These are phyloP conservation scores for Elmis aenea DNA, from an alignment of 2,888 invertebrate genomes.

Conservation along the genomic window DNA sequence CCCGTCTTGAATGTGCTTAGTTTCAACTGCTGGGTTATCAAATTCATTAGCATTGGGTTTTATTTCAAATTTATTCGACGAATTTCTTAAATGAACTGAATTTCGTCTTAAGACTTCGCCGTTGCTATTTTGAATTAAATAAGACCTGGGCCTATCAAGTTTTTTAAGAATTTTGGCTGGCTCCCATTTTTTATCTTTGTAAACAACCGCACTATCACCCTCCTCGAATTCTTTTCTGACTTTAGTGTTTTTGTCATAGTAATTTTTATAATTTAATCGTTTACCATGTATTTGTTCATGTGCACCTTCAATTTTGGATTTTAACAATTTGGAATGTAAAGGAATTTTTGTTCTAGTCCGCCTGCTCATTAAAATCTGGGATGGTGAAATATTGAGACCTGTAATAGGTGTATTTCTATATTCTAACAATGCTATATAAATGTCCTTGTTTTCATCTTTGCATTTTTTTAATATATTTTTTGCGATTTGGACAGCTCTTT, in stretches of 20 bases:
- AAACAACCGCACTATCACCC: slow-evolving; percentile 6
- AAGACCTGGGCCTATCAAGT: slow-evolving; percentile 6
- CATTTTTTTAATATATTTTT: slow-evolving; percentile 21
- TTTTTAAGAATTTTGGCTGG: slow-evolving; percentile 3
- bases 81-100: slow-evolving; percentile 5
- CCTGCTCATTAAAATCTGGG: too few species aligned
- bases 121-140: slow-evolving; percentile 5
- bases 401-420: slow-evolving; percentile 20
- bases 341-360: slow-evolving; percentile 14
- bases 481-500: slow-evolving; percentile 20
- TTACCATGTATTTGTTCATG: slow-evolving; percentile 1
- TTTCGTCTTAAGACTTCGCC: slow-evolving; percentile 6
- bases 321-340: slow-evolving; percentile 1
- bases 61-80: too few species aligned
- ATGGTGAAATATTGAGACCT: too few species aligned
- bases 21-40: too few species aligned
- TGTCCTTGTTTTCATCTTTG: background rate
- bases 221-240: slow-evolving; percentile 4
- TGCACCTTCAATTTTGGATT: too few species aligned
- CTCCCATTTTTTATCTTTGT: slow-evolving; percentile 6
- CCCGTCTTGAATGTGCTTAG: too few species aligned
- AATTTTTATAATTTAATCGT: slow-evolving; percentile 4
- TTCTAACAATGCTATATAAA: slow-evolving; percentile 15
- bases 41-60: too few species aligned
- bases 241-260: slow-evolving; percentile 10